phyloP scores from a whole-genome alignment of 2,797 vertebrate genomes.

The Pipistrellus kuhlii region DNA sequence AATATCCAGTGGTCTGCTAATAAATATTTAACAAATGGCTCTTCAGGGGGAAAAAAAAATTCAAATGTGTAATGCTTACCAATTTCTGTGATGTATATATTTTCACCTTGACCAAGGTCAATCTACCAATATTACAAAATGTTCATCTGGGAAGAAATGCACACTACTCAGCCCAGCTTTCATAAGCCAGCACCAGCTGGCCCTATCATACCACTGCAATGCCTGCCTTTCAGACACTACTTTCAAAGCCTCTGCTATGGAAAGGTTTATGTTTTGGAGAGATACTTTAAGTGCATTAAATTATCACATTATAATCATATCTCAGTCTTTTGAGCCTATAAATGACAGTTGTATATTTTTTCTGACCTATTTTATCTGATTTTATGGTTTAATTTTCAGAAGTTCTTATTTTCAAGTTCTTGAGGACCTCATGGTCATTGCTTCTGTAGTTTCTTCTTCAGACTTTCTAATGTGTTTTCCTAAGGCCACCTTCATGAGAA shows the following conservation, averaged over 20 bases:
- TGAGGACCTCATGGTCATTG: background rate
- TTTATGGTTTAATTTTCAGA: slow-evolving; percentile 34
- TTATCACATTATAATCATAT: background rate
- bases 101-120: background rate
- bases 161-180: background rate
- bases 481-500: background rate
- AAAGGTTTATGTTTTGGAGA: background rate
- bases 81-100: background rate
- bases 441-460: background rate
- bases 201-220: background rate
- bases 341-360: background rate
- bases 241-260: background rate
- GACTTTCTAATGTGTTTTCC: background rate
- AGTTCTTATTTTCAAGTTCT: background rate
- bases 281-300: background rate
- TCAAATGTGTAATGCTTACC: background rate
- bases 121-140: background rate
- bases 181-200: background rate
- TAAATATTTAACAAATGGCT: background rate
- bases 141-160: background rate
- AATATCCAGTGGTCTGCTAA: background rate
- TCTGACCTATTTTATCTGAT: background rate
- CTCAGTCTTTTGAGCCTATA: background rate
- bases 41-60: background rate
- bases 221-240: background rate